A percentile compares a stretch with the other conserved stretches of the same genome.
These are phyloP conservation scores for Blera fallax DNA, from an alignment of 2,888 invertebrate genomes.

Conservation along the genomic window DNA sequence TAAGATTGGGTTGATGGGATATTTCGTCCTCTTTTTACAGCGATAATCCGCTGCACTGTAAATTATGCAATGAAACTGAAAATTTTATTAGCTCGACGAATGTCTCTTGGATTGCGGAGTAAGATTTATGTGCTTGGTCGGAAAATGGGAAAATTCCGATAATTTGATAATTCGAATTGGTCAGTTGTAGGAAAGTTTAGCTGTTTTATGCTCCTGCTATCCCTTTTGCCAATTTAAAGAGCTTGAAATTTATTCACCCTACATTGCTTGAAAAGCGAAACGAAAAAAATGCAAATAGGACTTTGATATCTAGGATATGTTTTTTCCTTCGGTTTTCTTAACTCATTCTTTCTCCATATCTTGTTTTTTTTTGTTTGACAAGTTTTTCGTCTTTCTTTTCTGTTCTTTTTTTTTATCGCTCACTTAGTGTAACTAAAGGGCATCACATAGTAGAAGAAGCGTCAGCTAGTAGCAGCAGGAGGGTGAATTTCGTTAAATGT, in stretches of 20 bases:
- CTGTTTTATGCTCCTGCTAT: background rate
- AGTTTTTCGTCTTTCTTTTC: constrained; percentile 24
- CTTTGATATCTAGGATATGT: constrained; percentile 6
- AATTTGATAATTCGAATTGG: constrained; percentile 31
- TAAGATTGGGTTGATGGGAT: background rate
- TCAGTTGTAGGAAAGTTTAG: background rate
- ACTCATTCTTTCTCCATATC: background rate
- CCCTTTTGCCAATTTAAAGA: constrained; percentile 17
- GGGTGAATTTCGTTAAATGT: constrained; percentile 27
- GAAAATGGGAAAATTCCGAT: background rate
- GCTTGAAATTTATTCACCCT: constrained; percentile 19
- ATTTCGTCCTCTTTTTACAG: background rate
- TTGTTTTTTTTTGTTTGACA: constrained; percentile 35
- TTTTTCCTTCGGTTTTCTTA: background rate
- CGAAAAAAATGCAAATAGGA: constrained; percentile 41
- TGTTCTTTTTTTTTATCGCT: constrained; percentile 31
- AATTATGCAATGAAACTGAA: constrained; percentile 37
- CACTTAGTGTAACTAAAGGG: constrained; percentile 42
- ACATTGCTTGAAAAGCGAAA: background rate
- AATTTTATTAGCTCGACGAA: background rate
- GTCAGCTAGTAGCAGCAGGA: background rate
- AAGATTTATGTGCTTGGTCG: background rate
- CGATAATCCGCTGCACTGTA: background rate
- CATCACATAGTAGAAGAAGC: constrained; percentile 5
- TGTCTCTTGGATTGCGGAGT: background rate